Evolutionary conservation across 2,888 invertebrate species (phyloP).

Genomic region (Mesochorus sp.): DNA sequence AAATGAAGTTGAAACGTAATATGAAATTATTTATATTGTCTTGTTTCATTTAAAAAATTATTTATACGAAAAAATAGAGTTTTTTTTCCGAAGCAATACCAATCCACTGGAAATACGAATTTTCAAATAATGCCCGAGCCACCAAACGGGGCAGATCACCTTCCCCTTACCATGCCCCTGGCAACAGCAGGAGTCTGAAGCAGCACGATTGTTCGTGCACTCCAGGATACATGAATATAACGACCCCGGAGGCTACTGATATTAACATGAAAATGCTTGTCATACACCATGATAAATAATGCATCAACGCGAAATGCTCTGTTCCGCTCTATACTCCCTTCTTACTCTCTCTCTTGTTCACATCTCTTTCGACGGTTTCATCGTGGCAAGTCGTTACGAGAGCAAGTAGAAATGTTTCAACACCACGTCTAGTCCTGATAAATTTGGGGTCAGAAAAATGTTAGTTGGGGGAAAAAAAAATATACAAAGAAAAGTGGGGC

Average conservation of each 20-base stretch:
- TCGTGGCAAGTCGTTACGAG: slow-evolving; percentile 4
- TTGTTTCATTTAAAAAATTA: too few species aligned
- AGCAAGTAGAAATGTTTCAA: too few species aligned
- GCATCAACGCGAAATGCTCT: slow-evolving; percentile 72
- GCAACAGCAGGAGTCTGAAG: slow-evolving; percentile 40
- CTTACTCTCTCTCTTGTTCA: slow-evolving; percentile 4
- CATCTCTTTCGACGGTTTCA: slow-evolving; percentile 26
- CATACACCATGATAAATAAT: slow-evolving; percentile 77
- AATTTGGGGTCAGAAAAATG: too few species aligned
- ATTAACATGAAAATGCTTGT: slow-evolving; percentile 77
- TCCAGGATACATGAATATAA: slow-evolving; percentile 68
- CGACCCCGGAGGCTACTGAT: slow-evolving; percentile 67
- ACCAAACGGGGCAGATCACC: background rate
- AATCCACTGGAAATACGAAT: too few species aligned
- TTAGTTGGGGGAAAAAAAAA: too few species aligned
- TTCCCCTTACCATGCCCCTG: background rate
- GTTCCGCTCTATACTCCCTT: slow-evolving; percentile 52
- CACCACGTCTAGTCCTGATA: too few species aligned
- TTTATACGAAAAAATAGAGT: too few species aligned
- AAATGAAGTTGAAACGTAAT: too few species aligned
- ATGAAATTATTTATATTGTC: too few species aligned
- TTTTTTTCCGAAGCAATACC: too few species aligned
- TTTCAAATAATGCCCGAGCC: background rate
- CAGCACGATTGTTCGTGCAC: slow-evolving; percentile 55
- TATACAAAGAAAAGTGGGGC: too few species aligned